A percentile compares a stretch with the other conserved stretches of the same genome.
These are phyloP conservation scores for Pseudomyrmex dendroicus DNA, from an alignment of 1,140 invertebrate species.

Conservation along the genomic window DNA sequence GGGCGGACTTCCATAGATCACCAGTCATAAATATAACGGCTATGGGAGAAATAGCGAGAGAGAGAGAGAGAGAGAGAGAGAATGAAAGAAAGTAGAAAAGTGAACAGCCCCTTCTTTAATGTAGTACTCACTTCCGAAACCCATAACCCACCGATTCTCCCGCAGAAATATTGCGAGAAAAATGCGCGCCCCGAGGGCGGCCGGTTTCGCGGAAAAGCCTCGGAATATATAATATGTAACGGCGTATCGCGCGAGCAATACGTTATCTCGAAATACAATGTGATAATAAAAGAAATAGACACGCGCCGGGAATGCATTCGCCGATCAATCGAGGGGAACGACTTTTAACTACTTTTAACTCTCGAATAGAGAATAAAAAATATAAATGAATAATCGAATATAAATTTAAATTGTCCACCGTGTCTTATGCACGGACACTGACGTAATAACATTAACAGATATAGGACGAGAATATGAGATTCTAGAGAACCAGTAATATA, in stretches of 20 bases:
- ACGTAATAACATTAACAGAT: not conserved
- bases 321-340: not conserved
- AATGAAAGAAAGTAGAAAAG: slow-evolving; percentile 13
- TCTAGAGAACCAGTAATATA: not conserved
- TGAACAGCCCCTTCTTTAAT: slow-evolving; percentile 67
- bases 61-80: not conserved
- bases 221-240: slow-evolving; percentile 64
- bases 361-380: not conserved
- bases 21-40: slow-evolving; percentile 67
- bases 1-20: slow-evolving; percentile 66
- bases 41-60: not conserved
- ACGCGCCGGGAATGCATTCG: slow-evolving; percentile 44
- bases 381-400: not conserved
- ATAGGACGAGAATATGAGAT: not conserved
- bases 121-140: slow-evolving; percentile 67
- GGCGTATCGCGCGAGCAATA: slow-evolving; percentile 65
- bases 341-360: slow-evolving; percentile 2
- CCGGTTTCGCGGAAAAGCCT: slow-evolving; percentile 32
- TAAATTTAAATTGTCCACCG: not conserved
- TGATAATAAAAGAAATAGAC: slow-evolving; percentile 59
- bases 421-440: too few species aligned
- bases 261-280: slow-evolving; percentile 67
- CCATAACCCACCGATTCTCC: slow-evolving; percentile 70
- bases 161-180: slow-evolving; percentile 66
- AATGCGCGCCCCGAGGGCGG: slow-evolving; percentile 56